phyloP scores from a whole-genome alignment of 2,797 vertebrate species.

The Gambelia wislizenii region DNA sequence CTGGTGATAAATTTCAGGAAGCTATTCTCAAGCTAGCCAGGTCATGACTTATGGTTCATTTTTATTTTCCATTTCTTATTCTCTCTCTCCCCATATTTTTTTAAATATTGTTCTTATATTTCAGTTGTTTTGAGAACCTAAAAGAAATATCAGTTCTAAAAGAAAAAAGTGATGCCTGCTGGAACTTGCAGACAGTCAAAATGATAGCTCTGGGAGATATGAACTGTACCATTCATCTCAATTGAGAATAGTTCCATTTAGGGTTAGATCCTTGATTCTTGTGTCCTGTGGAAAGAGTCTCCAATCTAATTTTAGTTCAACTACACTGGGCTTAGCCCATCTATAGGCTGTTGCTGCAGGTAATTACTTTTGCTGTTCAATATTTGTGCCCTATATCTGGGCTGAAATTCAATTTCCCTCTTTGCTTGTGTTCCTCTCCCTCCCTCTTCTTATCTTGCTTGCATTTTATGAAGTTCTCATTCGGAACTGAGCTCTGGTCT shows the following conservation, averaged over 20 bases:
- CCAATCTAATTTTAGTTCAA: conserved; percentile 31
- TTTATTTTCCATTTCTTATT: background rate
- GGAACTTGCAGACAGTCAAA: background rate
- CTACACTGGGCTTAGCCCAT: background rate
- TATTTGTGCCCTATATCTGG: conserved; percentile 28
- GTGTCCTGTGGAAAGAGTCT: conserved; percentile 25
- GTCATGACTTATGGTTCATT: conserved; percentile 8
- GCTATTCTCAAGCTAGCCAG: background rate
- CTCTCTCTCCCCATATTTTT: background rate
- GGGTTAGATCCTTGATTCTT: conserved; percentile 7
- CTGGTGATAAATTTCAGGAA: conserved; percentile 17
- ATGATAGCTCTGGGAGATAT: conserved; percentile 16
- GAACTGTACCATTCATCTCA: conserved; percentile 27
- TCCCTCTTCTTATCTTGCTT: fast-evolving
- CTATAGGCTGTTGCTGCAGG: conserved; percentile 1
- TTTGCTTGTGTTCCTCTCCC: background rate
- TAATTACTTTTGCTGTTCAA: conserved; percentile 46
- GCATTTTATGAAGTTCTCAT: conserved; percentile 56
- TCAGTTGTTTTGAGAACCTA: conserved; percentile 8
- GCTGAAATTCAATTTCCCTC: conserved; percentile 29
- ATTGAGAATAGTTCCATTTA: conserved; percentile 14
- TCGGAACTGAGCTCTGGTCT: conserved; percentile 16
- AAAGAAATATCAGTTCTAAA: conserved; percentile 25
- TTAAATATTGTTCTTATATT: background rate
- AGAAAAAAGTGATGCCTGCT: background rate